phyloP scores from a whole-genome alignment of 2,113 vertebrate species.

The Megatriorchis doriae region DNA sequence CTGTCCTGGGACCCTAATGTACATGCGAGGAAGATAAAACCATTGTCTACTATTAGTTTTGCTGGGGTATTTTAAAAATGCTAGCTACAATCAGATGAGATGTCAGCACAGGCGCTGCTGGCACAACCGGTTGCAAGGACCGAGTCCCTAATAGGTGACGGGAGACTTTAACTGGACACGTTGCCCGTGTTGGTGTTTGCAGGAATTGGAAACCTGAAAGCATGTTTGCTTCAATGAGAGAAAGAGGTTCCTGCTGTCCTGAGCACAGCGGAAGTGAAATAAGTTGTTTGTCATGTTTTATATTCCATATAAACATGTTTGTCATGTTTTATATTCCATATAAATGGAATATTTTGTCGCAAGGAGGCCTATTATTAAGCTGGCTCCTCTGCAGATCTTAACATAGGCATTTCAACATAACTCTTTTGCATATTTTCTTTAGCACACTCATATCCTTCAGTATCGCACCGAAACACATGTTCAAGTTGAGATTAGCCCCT shows the following conservation, averaged over 20 bases:
- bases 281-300: neutral
- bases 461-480: neutral
- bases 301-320: too few relatives aligned
- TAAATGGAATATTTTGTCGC: neutral
- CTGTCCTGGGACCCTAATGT: neutral
- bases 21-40: rapidly evolving
- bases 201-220: neutral
- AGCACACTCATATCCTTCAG: neutral
- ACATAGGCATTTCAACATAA: neutral
- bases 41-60: rapidly evolving
- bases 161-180: neutral
- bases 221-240: neutral
- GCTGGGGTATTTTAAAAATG: neutral
- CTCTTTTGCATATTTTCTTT: neutral
- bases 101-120: neutral
- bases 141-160: neutral
- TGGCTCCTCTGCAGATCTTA: neutral
- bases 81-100: neutral
- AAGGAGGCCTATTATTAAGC: neutral
- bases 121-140: neutral
- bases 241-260: neutral
- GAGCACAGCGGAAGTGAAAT: neutral
- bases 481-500: neutral
- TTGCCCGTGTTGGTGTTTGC: neutral
- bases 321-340: neutral